Evolutionary conservation across 30 jellyfish, hydroid and myxozoan species (phyloP).

Genomic region (Aurelia sp.): DNA sequence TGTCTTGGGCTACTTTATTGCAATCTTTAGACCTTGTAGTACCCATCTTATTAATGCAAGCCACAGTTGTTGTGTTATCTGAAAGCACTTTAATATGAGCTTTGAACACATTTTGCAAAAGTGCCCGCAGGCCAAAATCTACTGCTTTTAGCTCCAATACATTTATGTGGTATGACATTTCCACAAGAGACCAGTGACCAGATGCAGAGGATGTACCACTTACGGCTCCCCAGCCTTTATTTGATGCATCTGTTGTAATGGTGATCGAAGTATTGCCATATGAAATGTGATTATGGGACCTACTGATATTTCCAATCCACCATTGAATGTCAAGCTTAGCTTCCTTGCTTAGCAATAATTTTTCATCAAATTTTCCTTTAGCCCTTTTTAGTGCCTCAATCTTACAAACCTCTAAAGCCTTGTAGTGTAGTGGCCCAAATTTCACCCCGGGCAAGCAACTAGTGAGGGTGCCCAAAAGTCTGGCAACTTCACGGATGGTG

Average conservation of each 20-base stretch:
- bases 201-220: not conserved
- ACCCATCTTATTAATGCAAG: slow-evolving; percentile 42
- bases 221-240: slow-evolving; percentile 30
- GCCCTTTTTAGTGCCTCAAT: slow-evolving; percentile 16
- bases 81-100: slow-evolving; percentile 11
- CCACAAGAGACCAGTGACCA: slow-evolving; percentile 6
- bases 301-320: slow-evolving; percentile 38
- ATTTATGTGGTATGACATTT: slow-evolving; percentile 19
- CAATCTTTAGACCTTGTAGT: slow-evolving; percentile 23
- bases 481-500: slow-evolving; percentile 19
- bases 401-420: slow-evolving; percentile 37
- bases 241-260: slow-evolving; percentile 9
- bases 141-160: slow-evolving; percentile 27
- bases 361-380: slow-evolving; percentile 23
- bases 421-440: slow-evolving; percentile 42
- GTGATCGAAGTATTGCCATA: not conserved
- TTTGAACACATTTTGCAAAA: not conserved
- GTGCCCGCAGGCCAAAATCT: slow-evolving; percentile 20
- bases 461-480: slow-evolving; percentile 14
- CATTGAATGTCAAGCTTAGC: slow-evolving; percentile 34
- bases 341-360: not conserved
- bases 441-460: slow-evolving; percentile 44
- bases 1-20: slow-evolving; percentile 8
- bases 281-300: slow-evolving; percentile 6
- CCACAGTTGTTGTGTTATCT: slow-evolving; percentile 52